Evolutionary conservation across 2,113 vertebrate species (phyloP).

Genomic region (Conger conger): DNA sequence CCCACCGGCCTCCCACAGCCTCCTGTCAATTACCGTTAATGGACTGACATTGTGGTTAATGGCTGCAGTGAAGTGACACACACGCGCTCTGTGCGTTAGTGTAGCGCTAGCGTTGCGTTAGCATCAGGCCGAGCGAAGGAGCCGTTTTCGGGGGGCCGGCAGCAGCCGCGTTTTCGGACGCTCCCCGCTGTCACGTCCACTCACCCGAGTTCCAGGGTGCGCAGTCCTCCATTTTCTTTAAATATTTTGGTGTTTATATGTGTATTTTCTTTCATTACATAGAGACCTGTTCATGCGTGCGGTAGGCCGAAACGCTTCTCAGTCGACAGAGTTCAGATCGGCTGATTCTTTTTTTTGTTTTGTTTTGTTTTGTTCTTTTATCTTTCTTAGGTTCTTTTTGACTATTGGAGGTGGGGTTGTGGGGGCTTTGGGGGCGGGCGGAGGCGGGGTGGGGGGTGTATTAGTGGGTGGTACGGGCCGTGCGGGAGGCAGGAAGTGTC

Average conservation of each 20-base stretch:
- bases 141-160: background rate
- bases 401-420: background rate
- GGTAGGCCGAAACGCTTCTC: slow-evolving; percentile 28
- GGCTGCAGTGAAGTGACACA: slow-evolving; percentile 11
- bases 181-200: background rate
- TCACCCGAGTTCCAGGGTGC: background rate
- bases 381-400: background rate
- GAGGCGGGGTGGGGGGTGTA: background rate
- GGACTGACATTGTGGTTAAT: slow-evolving; percentile 17
- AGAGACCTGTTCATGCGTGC: slow-evolving; percentile 34
- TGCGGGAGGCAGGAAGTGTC: slow-evolving; percentile 32
- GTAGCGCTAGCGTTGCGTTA: background rate
- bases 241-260: slow-evolving; percentile 33
- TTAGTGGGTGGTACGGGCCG: slow-evolving; percentile 50
- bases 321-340: slow-evolving; percentile 5
- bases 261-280: slow-evolving; percentile 12
- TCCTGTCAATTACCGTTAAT: slow-evolving; percentile 43
- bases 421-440: too few species aligned
- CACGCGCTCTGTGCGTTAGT: background rate
- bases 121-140: background rate
- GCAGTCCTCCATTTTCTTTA: too few species aligned
- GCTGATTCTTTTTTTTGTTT: slow-evolving; percentile 15
- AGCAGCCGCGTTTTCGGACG: background rate
- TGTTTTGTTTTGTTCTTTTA: background rate
- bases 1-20: slow-evolving; percentile 22